Evolutionary conservation across 1,140 invertebrate species (phyloP), one percentile per base, ranked within the genome.

Genomic region (Ceratina australensis): DNA sequence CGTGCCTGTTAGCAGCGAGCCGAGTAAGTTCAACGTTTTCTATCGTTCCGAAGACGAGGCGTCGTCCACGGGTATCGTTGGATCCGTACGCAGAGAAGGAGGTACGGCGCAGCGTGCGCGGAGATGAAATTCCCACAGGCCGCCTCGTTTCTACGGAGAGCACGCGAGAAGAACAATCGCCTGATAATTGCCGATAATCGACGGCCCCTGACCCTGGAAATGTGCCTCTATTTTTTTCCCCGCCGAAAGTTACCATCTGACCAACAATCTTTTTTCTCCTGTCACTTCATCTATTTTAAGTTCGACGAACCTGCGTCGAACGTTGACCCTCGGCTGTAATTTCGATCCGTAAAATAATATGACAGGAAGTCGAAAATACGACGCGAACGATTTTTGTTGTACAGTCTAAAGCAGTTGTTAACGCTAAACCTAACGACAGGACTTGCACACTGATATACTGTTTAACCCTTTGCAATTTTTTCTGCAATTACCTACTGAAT

Each of bases 291-390:
- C 49, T 18, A 26, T 15, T 3, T 5, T 1, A 15, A 69, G 83
- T 83, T 84, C 82, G 50, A 78, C 69, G 82, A 84, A 81, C 83
- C 28, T 20, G 1, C 12, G 20, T n/a, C 18, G 78, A 83, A 42
- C 81, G 54, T 71, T 81, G 78, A 84, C 56, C 73, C 65, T 50
- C 22, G 16, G 16, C 49, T 60, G 13, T 67, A 83, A 77, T 80
- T 84, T 80, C 33, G 24, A 84, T 72, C 16, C 24, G 24, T 10
- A 7, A 33, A 8, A 26, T 20, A 61, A 52, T 18, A 3, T 10
- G 15, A 61, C 24, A 18, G 20, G 15, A 15, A 33, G 28, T 33
- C 28, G 28, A 33, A 33, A 42, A 42, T 42, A 42, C 10, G 33
- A 42, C 33, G 33, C 33, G n/a, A n/a, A n/a, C n/a, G n/a, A n/a